Percentiles rank a stretch among this genome's conserved stretches.
Evolutionary conservation across 2,113 vertebrate genomes (phyloP).

Genomic region (Salvator merianae): DNA sequence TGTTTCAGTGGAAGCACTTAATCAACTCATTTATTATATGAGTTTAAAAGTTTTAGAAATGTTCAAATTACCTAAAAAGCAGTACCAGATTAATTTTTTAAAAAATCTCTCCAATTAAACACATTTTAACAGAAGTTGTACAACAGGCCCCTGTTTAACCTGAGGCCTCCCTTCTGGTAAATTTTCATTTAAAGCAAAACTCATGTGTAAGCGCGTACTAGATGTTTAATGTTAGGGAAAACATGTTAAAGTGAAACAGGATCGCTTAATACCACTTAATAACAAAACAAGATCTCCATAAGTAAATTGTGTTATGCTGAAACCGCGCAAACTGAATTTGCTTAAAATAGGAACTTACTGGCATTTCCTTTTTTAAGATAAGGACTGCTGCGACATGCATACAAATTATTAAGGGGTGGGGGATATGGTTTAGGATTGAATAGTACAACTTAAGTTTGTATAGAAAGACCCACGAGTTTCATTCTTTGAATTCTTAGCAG

Average conservation of each 20-base stretch:
- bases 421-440: background rate
- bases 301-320: too few relatives aligned
- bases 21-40: background rate
- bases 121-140: too few relatives aligned
- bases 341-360: too few relatives aligned
- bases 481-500: background rate
- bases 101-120: background rate
- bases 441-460: background rate
- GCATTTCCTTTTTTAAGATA: background rate
- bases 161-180: too few relatives aligned
- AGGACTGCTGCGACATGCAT: background rate
- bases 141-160: too few relatives aligned
- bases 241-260: too few relatives aligned
- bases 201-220: too few relatives aligned
- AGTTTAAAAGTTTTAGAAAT: background rate
- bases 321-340: too few relatives aligned
- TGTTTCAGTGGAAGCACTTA: background rate
- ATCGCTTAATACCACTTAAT: too few relatives aligned
- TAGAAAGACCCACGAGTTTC: background rate
- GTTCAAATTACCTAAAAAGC: background rate
- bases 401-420: background rate
- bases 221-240: background rate
- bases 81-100: too few relatives aligned
- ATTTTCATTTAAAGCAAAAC: too few relatives aligned
- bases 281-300: too few relatives aligned